These are phyloP conservation scores for Colostygia pectinataria DNA, from an alignment of 2,888 invertebrate species.

Conservation along the genomic window DNA sequence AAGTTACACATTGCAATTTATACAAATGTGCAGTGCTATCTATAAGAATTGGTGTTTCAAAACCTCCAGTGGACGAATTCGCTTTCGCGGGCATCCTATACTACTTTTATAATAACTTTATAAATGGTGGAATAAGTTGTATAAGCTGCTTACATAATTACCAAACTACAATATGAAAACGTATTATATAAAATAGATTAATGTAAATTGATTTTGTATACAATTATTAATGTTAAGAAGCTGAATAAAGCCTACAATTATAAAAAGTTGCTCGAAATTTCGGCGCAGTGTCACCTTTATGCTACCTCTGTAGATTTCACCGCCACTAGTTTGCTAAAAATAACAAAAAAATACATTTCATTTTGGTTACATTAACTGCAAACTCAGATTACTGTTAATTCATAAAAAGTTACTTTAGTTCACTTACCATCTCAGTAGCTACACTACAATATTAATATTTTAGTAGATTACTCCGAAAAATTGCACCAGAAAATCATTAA, in stretches of 20 bases:
- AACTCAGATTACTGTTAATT: constrained; percentile 26
- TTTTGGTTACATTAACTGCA: constrained; percentile 33
- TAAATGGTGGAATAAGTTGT: constrained; percentile 14
- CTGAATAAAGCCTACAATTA: constrained; percentile 18
- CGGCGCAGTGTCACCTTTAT: constrained; percentile 30
- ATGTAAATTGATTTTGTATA: constrained; percentile 3
- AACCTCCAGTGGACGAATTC: constrained; percentile 80
- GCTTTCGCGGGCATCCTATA: constrained; percentile 61
- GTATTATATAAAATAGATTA: neutral
- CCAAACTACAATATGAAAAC: neutral
- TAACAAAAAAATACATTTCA: constrained; percentile 36
- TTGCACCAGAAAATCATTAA: constrained; percentile 51
- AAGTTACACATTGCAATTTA: constrained; percentile 24
- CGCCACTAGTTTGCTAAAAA: constrained; percentile 52
- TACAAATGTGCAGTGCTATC: constrained; percentile 41
- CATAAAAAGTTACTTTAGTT: constrained; percentile 31
- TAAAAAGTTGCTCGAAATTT: neutral
- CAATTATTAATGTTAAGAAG: neutral
- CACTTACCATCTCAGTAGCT: constrained; percentile 28
- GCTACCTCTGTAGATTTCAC: constrained; percentile 50
- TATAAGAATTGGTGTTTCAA: constrained; percentile 73
- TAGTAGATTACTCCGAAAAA: constrained; percentile 45
- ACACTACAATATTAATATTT: constrained; percentile 32
- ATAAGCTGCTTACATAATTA: constrained; percentile 37
- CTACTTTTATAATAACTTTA: constrained; percentile 26